Conservation (phyloP, 2,113 vertebrate species). For the Labeo catla region DNA sequence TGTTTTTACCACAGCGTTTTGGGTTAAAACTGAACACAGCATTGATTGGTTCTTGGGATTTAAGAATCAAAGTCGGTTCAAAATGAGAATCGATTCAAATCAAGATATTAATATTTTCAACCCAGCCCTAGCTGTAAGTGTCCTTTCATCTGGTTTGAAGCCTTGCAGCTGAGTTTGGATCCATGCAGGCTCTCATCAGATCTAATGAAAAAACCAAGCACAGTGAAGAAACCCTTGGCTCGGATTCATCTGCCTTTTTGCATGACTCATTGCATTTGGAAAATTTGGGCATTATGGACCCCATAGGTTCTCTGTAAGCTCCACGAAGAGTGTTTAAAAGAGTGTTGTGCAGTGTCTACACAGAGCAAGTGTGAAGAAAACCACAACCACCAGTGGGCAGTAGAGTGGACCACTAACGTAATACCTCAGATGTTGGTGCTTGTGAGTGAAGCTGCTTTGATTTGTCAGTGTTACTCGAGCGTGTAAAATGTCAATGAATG, state of each 20-base stretch:
- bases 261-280: constrained; percentile 5
- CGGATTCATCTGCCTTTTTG: not conserved
- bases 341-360: not conserved
- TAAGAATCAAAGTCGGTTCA: not conserved
- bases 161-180: not conserved
- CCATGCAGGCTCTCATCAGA: not conserved
- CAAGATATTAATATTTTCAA: not conserved
- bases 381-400: constrained; percentile 69
- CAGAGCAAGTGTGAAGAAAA: not conserved
- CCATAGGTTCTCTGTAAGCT: not conserved
- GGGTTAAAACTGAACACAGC: too few species aligned
- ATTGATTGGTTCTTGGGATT: too few species aligned
- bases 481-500: constrained; percentile 45
- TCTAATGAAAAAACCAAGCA: not conserved
- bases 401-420: constrained; percentile 41
- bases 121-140: not conserved
- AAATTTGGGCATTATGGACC: not conserved
- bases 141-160: not conserved
- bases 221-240: not conserved
- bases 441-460: constrained; percentile 24
- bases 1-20: not conserved
- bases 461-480: constrained; percentile 10
- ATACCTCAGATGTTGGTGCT: constrained; percentile 27
- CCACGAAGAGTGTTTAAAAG: not conserved
- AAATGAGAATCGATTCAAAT: not conserved